These are phyloP conservation scores for Babyrousa celebensis DNA, from an alignment of 2,797 vertebrate species.

Conservation along the genomic window DNA sequence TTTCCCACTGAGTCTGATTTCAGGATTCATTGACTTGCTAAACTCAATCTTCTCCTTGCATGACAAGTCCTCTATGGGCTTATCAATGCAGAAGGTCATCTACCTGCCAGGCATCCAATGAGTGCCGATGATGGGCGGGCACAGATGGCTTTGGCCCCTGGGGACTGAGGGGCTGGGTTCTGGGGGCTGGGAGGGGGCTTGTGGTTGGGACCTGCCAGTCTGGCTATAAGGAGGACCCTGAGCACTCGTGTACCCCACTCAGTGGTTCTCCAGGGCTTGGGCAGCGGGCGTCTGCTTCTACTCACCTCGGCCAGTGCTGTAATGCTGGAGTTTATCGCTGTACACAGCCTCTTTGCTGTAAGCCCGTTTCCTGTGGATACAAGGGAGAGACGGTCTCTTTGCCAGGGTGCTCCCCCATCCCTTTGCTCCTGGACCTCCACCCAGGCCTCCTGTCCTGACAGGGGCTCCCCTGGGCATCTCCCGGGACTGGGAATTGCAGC, in stretches of 20 bases:
- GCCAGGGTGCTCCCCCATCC: neutral
- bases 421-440: neutral
- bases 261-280: neutral
- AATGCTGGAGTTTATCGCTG: slow-evolving; percentile 99
- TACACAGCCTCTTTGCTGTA: slow-evolving; percentile 99
- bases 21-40: slow-evolving; percentile 85
- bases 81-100: slow-evolving; percentile 78
- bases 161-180: neutral
- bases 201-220: neutral
- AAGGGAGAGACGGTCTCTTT: slow-evolving; percentile 65
- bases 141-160: neutral
- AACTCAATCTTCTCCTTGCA: slow-evolving; percentile 72
- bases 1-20: slow-evolving; percentile 79
- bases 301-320: slow-evolving; percentile 99
- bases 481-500: neutral
- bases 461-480: neutral
- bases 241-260: neutral
- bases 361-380: slow-evolving; percentile 95
- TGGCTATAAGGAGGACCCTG: neutral
- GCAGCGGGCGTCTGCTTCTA: neutral
- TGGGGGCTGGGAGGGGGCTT: neutral
- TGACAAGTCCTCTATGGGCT: slow-evolving; percentile 54
- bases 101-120: slow-evolving; percentile 39
- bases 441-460: neutral
- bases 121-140: neutral